Evolutionary conservation across 2,113 vertebrate species (phyloP), one percentile per base, ranked within the genome.

Genomic region (Cryptomyrus ogoouensis): DNA sequence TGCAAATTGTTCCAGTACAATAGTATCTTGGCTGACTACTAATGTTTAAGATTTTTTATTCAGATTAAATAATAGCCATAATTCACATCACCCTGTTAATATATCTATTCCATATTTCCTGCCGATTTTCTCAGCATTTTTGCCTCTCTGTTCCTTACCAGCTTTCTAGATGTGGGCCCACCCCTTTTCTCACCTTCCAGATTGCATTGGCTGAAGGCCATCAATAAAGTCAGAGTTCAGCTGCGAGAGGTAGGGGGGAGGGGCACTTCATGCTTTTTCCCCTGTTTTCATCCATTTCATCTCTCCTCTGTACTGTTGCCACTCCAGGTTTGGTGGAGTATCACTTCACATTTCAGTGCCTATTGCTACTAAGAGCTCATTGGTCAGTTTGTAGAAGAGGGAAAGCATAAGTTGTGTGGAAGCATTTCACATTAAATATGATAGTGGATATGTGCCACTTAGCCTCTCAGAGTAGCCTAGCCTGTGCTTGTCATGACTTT

Each of bases 151-250:
- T 70, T 49, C 35, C 88, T 27, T 31, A 92, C 91, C 39, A 94
- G 93, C 90, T 90, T 92, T 56, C 66, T 52, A 90, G 96, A 96
- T 83, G 90, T 87, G 39, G 94, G 92, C 6, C 92, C 94, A 47
- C 96, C 94, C 2, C 95, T 94, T 0, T 96, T 96, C 91, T 93
- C 96, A 77, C 95, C 96, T 21, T 96, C 96, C 35, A 96, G 95
- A 94, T 95, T 95, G 19, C 95, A 88, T 2, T 98, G 97, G 97
- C 95, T 98, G 89, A 96, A 96, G 95, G 97, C 95, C 90, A 96
- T 97, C 89, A 97, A 91, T 91, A 97, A 96, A 95, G 96, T 98
- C 56, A 94, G 95, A 90, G 92, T 96, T 89, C 96, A 91, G 90
- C 95, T 98, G 86, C 96, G 89, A 31, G 90, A 94, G 93, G 93